Conservation (phyloP, 2,797 vertebrate species). For the Dermochelys coriacea region DNA sequence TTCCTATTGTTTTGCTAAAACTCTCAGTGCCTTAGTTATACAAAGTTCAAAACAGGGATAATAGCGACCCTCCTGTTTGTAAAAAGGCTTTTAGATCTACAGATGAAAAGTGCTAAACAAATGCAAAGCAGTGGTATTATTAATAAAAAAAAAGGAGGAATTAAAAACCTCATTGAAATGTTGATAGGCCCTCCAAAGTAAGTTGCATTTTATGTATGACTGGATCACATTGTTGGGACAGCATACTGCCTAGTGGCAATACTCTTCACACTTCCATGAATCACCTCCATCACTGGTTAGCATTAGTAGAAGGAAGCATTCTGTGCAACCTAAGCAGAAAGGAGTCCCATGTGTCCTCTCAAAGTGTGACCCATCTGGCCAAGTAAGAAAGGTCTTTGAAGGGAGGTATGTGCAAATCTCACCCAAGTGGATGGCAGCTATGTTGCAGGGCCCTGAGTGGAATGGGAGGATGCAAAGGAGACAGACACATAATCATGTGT, state of each 20-base stretch:
- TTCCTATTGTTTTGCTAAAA: not conserved
- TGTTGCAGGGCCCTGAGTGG: fast-evolving
- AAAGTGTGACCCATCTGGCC: not conserved
- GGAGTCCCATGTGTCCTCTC: not conserved
- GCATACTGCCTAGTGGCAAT: not conserved
- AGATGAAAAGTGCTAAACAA: not conserved
- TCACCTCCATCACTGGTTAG: fast-evolving
- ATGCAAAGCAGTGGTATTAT: not conserved
- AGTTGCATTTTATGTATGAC: not conserved
- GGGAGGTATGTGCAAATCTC: fast-evolving
- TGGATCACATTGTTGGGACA: not conserved
- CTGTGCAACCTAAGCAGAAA: not conserved
- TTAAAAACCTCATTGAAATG: not conserved
- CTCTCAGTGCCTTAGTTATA: not conserved
- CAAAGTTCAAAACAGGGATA: not conserved
- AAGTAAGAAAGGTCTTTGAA: not conserved
- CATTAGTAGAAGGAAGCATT: not conserved
- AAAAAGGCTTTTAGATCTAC: not conserved
- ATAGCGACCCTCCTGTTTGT: not conserved
- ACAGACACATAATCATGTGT: not conserved
- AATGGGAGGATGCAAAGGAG: not conserved
- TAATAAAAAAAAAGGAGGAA: not conserved
- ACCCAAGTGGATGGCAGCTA: fast-evolving
- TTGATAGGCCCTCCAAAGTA: not conserved
- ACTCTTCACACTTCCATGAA: not conserved